phyloP scores from a whole-genome alignment of 2,113 vertebrate genomes.

The Psammodynastes pulverulentus region DNA sequence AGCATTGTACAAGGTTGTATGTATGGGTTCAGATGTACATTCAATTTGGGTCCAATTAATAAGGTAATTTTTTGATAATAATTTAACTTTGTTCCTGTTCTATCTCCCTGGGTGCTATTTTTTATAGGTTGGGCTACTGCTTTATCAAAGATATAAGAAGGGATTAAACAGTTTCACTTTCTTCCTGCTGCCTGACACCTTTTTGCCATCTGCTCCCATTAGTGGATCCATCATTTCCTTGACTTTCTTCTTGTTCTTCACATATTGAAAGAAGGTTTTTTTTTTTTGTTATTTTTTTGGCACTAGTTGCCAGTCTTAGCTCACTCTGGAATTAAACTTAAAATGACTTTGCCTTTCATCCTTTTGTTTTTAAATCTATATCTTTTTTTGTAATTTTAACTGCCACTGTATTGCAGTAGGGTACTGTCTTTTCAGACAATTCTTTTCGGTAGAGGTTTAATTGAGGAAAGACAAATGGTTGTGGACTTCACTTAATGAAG shows the following conservation, averaged over 20 bases:
- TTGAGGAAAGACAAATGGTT: neutral
- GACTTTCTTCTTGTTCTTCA: neutral
- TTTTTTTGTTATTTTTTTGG: neutral
- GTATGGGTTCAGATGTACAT: too few relatives aligned
- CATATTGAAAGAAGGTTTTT: neutral
- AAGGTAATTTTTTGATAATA: too few relatives aligned
- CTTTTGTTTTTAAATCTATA: neutral
- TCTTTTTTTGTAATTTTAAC: neutral
- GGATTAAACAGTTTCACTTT: too few relatives aligned
- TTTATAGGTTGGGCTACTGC: too few relatives aligned
- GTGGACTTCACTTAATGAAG: neutral
- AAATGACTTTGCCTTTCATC: neutral
- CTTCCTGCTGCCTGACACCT: neutral
- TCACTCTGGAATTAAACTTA: neutral
- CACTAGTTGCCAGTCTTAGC: neutral
- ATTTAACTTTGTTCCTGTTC: too few relatives aligned
- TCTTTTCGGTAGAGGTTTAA: neutral
- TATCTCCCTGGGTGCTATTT: too few relatives aligned
- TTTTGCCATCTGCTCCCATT: neutral
- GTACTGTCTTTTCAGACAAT: neutral
- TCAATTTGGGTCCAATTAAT: too few relatives aligned
- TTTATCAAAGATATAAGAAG: neutral
- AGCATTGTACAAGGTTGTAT: too few relatives aligned
- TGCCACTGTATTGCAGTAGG: neutral
- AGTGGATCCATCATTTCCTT: neutral